A percentile compares a stretch with the other conserved stretches of the same genome.
Conservation (phyloP, 2,888 invertebrate species). For the Patella caerulea region DNA sequence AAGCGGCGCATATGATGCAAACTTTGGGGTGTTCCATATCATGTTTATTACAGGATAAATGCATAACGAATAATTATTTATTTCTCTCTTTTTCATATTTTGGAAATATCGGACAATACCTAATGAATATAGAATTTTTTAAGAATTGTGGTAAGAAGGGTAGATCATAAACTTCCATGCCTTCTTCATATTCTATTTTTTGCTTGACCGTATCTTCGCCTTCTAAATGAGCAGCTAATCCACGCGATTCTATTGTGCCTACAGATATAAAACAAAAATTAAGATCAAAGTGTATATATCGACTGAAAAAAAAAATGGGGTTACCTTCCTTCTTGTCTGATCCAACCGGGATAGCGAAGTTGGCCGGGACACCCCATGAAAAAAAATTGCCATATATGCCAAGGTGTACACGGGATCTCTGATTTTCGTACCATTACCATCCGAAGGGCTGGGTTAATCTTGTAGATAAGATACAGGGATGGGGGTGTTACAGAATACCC, state of each 20-base stretch:
- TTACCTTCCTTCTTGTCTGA: not conserved
- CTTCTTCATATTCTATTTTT: slow-evolving; percentile 23
- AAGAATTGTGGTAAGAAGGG: slow-evolving; percentile 31
- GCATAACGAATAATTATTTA: too few relatives aligned
- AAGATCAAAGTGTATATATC: not conserved
- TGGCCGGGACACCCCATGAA: too few relatives aligned
- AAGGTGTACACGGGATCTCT: too few relatives aligned
- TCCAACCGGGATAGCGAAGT: too few relatives aligned
- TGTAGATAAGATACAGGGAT: too few relatives aligned
- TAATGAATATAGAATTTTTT: slow-evolving; percentile 22
- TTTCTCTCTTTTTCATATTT: not conserved
- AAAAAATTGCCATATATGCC: too few relatives aligned
- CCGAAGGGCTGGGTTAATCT: too few relatives aligned
- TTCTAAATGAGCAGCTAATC: not conserved
- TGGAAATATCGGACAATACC: slow-evolving; percentile 23
- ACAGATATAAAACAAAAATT: not conserved
- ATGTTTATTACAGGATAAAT: too few relatives aligned
- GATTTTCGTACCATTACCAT: too few relatives aligned
- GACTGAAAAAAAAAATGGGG: not conserved
- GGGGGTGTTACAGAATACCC: too few relatives aligned
- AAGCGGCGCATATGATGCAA: too few relatives aligned
- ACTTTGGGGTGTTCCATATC: too few relatives aligned
- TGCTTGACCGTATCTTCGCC: not conserved
- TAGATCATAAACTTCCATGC: slow-evolving; percentile 34
- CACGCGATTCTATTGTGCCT: not conserved